These are phyloP conservation scores for Equus quagga DNA, from an alignment of 2,113 vertebrate species.

Conservation along the genomic window DNA sequence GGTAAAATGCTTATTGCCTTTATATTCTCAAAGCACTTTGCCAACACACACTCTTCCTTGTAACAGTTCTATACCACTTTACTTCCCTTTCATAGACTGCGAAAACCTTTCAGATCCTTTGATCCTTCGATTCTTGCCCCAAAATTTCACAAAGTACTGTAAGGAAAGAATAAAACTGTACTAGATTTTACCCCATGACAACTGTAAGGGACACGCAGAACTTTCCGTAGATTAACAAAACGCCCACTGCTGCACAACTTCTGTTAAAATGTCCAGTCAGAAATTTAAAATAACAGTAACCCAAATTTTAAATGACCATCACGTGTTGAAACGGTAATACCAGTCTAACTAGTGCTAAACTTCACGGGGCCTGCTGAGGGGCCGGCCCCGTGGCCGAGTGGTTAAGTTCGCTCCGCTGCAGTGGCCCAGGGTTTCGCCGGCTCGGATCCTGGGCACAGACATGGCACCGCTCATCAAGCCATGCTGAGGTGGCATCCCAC, in stretches of 20 bases:
- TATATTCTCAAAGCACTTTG: neutral
- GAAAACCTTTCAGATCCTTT: neutral
- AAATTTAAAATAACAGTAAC: neutral
- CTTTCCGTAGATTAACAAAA: neutral
- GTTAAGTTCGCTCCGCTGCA: too few species aligned
- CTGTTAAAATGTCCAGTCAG: neutral
- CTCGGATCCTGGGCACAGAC: too few species aligned
- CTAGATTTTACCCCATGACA: neutral
- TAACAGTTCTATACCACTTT: neutral
- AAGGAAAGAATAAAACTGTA: neutral
- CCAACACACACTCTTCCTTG: neutral
- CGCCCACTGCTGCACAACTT: neutral
- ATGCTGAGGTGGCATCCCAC: too few species aligned
- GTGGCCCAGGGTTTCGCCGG: too few species aligned
- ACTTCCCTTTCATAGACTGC: neutral
- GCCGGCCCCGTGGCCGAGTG: too few species aligned
- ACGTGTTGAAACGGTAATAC: neutral
- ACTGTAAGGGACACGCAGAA: neutral
- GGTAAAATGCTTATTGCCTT: neutral
- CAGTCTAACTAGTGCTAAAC: neutral
- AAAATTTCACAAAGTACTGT: neutral
- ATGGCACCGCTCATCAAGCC: too few species aligned
- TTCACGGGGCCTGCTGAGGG: too few species aligned
- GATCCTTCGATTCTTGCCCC: neutral
- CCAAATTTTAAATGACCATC: constrained; percentile 23